Base-by-base conservation (phyloP, 2,888 invertebrate species). In the Phlogophora meticulosa region DNA sequence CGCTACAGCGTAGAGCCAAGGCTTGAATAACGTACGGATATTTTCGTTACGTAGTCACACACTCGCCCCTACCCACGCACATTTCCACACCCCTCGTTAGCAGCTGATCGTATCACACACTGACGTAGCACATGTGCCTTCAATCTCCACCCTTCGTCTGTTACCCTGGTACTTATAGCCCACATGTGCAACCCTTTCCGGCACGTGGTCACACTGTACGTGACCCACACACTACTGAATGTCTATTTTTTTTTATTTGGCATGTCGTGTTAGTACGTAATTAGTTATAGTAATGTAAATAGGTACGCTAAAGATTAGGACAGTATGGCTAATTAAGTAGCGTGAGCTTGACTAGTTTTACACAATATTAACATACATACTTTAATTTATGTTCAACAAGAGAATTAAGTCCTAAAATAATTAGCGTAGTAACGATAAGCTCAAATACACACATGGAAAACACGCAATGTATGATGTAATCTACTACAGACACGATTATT, bases 161-260 rank as follows among this genome's bases (percentile, higher is more conserved):
- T 63, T 81, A 69, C 82, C 94, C 94, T 95, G 88, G 94, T 95
- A 91, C 90, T 91, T 90, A 87, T 93, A 94, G 93, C 93, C 92
- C 94, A 95, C 95, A 95, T 94, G 95, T 93, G 93, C 93, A 95
- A 95, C 95, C 95, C 95, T 95, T 95, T 84, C 91, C 87, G 80
- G 88, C 91, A 91, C 91, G 90, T 91, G 89, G 78, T 70, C 77
- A 72, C 77, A 76, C 76, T 73, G 75, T 80, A 77, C 76, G 81
- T 85, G 79, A 76, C 60, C 76, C 88, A 87, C 86, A 86, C 83
- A 84, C 79, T 72, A 79, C 71, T 53, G 69, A 68, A 36, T 58
- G 24, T 48, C 43, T 49, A 34, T 42, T 53, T 51, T 28, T n/a
- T 45, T 61, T 57, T 17, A 40, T 42, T 48, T 46, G 34, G 42